A percentile compares a stretch with the other conserved stretches of the same genome.
Evolutionary conservation across 2,113 vertebrate genomes (phyloP).

Genomic region (Cyanoramphus novaezelandiae): DNA sequence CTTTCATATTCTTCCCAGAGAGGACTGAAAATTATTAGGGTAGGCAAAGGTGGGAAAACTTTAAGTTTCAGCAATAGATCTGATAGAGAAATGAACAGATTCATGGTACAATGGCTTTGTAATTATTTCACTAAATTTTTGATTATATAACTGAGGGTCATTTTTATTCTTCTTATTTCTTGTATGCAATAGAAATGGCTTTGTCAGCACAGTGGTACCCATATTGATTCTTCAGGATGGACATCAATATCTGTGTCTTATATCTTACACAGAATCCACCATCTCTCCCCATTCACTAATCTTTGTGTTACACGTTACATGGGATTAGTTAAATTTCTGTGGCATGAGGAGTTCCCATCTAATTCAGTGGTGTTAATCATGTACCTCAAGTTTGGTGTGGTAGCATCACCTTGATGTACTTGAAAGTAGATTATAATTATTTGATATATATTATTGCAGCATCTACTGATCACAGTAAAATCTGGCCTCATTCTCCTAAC

Average conservation of each 20-base stretch:
- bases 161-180: background rate
- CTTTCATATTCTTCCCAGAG: constrained; percentile 1
- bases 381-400: background rate
- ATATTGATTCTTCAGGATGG: background rate
- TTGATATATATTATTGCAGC: background rate
- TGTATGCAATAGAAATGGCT: background rate
- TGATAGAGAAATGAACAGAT: background rate
- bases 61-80: background rate
- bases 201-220: background rate
- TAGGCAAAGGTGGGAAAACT: background rate
- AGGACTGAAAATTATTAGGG: background rate
- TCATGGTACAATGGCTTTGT: background rate
- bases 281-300: background rate
- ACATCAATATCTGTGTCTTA: background rate
- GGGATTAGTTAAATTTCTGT: background rate
- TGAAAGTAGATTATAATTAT: background rate
- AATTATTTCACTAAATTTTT: background rate
- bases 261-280: background rate
- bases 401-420: background rate
- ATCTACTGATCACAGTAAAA: background rate
- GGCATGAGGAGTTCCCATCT: background rate
- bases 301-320: background rate
- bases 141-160: background rate
- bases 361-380: background rate
- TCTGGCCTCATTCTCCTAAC: background rate